These are phyloP conservation scores for Metallyticus violacea DNA, from an alignment of 2,888 invertebrate species.

Conservation along the genomic window DNA sequence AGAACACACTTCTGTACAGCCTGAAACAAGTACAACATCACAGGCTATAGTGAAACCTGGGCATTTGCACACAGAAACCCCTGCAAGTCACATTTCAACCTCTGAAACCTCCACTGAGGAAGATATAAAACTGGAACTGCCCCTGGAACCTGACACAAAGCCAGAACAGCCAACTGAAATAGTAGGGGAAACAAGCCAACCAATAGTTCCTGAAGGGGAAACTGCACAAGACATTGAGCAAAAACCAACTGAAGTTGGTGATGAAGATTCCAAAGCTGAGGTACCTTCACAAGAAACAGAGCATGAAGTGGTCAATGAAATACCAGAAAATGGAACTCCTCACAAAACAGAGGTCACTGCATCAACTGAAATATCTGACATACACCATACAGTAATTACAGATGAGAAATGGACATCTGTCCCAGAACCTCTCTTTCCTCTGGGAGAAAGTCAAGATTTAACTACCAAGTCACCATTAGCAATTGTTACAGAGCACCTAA, in stretches of 20 bases:
- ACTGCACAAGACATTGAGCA: neutral
- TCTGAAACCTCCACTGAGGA: neutral
- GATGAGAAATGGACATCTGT: neutral
- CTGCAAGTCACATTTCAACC: neutral
- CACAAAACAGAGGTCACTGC: neutral
- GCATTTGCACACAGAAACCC: neutral
- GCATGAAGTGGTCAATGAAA: constrained; percentile 19
- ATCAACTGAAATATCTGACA: neutral
- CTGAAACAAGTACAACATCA: neutral
- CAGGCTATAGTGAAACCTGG: neutral
- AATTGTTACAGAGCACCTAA: neutral
- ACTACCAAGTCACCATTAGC: constrained; percentile 1
- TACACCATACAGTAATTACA: neutral
- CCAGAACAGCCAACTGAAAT: neutral
- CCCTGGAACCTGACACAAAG: neutral
- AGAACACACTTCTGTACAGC: neutral
- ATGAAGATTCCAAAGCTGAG: constrained; percentile 9
- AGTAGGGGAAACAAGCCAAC: neutral
- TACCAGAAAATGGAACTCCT: neutral
- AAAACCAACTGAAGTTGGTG: neutral
- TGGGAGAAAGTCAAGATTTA: neutral
- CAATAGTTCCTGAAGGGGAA: neutral
- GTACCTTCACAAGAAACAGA: constrained; percentile 13
- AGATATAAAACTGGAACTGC: neutral
- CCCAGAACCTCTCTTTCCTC: neutral